These are phyloP conservation scores for Eupithecia insigniata DNA, from an alignment of 2,888 invertebrate species.

Conservation along the genomic window DNA sequence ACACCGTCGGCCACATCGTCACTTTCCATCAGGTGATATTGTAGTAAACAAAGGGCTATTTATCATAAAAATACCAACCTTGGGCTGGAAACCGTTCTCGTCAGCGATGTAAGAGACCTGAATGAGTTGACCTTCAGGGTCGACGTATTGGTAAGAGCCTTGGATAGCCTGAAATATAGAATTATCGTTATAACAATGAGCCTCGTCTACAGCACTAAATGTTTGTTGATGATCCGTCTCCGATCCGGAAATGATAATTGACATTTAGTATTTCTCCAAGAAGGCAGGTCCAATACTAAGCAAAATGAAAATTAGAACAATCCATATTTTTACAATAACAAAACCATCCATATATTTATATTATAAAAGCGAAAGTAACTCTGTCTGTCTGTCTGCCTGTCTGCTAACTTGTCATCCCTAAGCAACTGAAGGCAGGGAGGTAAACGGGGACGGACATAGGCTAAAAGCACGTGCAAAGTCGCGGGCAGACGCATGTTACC, in stretches of 20 bases:
- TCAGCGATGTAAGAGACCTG: constrained; percentile 85
- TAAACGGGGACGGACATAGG: too few species aligned
- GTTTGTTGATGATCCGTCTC: background rate
- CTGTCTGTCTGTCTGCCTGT: too few species aligned
- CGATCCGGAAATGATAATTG: too few species aligned
- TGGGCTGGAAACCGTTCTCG: constrained; percentile 87
- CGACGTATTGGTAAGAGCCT: constrained; percentile 80
- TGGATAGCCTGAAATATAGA: constrained; percentile 60
- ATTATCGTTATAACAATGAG: background rate
- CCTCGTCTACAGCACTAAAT: background rate
- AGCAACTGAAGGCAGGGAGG: too few species aligned
- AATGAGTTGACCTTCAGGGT: constrained; percentile 84
- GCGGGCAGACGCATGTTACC: too few species aligned
- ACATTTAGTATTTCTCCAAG: background rate
- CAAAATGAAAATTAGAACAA: too few species aligned
- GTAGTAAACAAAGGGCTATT: background rate
- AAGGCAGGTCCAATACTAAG: too few species aligned
- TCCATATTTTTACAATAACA: too few species aligned
- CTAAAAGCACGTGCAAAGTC: too few species aligned
- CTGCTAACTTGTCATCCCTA: too few species aligned
- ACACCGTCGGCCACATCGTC: background rate
- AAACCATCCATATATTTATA: too few species aligned
- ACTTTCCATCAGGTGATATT: background rate
- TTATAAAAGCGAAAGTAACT: too few species aligned
- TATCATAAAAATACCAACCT: constrained; percentile 60